Base-by-base conservation (phyloP, 2,888 invertebrate genomes). In the Ornithoptera priamus region DNA sequence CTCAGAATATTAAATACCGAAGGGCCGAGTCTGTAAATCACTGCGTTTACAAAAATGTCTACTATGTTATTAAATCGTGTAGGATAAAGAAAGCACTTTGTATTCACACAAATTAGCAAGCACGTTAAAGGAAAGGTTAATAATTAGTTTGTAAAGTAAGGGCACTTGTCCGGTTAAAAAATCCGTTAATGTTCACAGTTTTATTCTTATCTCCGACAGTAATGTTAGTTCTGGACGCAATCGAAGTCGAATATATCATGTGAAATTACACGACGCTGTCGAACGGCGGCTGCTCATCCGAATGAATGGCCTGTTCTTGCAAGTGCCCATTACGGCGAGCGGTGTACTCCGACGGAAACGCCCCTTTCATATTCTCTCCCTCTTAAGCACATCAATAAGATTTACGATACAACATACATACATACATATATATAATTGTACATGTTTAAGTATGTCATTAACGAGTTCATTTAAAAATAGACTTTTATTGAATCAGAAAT, bases 191-290 rank as follows among this genome's bases (percentile, higher is more conserved):
- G 36, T 50, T 64, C 50, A 36, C 57, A 62, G 20, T 59, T 60
- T 59, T 17, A 50, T 39, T 60, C 64, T 68, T 64, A 68, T 64
- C 68, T 60, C 53, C 50, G 68, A 68, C 64, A 59, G 22, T 64
- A 68, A 68, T 64, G 24, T 22, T 36, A 60, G 60, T 58, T 64
- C 56, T 50, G 12, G 50, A 63, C 59, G 59, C 64, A 53, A 50
- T 68, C 22, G 68, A 50, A 63, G 68, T 68, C 68, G 64, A 60
- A 68, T 68, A 64, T 68, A 63, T 68, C 59, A 64, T 59, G 20
- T 36, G 39, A 68, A 68, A 68, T 68, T 64, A 68, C 53, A 64
- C 46, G 60, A 53, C 42, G 64, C 68, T 60, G 63, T 59, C 63
- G 68, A 53, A 24, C 59, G 57, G n/a, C 62, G 60, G 59, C 50